A percentile compares a stretch with the other conserved stretches of the same genome.
Conservation (phyloP, 35 echinoderm and acorn worm genomes). For the Acanthaster planci region DNA sequence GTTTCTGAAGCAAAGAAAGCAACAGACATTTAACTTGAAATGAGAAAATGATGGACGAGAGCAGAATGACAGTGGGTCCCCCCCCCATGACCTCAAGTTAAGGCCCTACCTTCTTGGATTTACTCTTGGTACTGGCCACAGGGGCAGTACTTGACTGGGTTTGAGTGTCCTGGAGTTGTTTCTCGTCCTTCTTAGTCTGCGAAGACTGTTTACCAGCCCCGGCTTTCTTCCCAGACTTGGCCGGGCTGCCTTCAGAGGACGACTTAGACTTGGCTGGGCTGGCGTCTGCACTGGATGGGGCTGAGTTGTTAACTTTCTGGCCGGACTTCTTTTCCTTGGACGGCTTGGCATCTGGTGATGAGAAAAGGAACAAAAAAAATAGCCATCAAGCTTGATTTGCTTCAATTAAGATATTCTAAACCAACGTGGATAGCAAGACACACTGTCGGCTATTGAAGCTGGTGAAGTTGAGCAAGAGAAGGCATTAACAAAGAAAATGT, state of each 20-base stretch:
- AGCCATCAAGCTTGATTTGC: no score
- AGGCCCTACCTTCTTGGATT: background rate
- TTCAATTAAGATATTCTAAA: no score
- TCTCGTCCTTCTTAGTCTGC: background rate
- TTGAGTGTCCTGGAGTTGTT: background rate
- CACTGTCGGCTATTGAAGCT: no score
- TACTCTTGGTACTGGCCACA: background rate
- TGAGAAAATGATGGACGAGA: background rate
- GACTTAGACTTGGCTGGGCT: conserved; percentile 19
- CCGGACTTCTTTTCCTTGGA: background rate
- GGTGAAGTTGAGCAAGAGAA: no score
- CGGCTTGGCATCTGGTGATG: background rate
- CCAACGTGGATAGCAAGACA: no score
- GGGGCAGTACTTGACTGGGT: background rate
- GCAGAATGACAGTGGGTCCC: no score
- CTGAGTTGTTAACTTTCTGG: background rate
- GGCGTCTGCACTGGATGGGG: background rate
- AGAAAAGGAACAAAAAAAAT: background rate
- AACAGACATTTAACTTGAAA: background rate
- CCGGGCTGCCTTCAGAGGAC: background rate
- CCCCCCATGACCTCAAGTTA: no score
- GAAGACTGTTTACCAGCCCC: background rate
- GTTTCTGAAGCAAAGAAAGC: conserved; percentile 1
- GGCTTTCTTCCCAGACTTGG: background rate
- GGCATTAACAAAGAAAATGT: no score